Percentiles rank a stretch among this genome's conserved stretches.
Evolutionary conservation across 2,888 invertebrate species (phyloP).

Genomic region (Rhagium mordax): DNA sequence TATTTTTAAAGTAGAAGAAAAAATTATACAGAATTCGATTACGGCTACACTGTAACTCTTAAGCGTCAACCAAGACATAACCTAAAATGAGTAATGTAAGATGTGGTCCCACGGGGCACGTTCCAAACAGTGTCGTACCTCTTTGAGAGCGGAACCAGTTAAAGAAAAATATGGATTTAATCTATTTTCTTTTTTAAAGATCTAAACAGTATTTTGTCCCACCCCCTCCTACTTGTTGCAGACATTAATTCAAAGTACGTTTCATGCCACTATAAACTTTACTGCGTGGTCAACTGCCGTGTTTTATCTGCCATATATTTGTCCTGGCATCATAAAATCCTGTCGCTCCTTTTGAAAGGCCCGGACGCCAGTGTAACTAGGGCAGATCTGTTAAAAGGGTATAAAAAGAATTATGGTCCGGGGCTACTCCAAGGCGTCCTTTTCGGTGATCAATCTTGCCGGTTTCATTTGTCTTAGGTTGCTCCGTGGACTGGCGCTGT

Average conservation of each 20-base stretch:
- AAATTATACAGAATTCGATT: background rate
- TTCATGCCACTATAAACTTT: too few relatives aligned
- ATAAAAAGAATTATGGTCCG: background rate
- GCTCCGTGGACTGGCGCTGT: background rate
- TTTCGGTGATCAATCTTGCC: constrained; percentile 9
- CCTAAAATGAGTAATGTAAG: background rate
- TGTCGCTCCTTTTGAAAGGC: too few relatives aligned
- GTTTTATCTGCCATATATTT: too few relatives aligned
- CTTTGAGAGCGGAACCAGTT: too few relatives aligned
- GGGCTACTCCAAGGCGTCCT: background rate
- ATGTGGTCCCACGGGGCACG: background rate
- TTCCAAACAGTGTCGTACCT: background rate
- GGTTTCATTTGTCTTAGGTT: background rate
- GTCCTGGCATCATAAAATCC: background rate
- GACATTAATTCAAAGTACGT: too few relatives aligned
- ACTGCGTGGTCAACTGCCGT: too few relatives aligned
- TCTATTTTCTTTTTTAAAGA: too few relatives aligned
- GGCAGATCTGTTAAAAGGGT: background rate
- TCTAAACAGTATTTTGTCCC: too few relatives aligned
- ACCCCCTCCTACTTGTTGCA: too few relatives aligned
- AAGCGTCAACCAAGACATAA: background rate
- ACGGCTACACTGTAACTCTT: background rate
- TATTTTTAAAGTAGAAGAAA: too few relatives aligned
- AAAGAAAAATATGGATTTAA: too few relatives aligned
- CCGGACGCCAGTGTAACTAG: background rate